A percentile compares a stretch with the other conserved stretches of the same genome.
These are phyloP conservation scores for Drosophila antonietae DNA, from an alignment of 2,888 invertebrate species.

Conservation along the genomic window DNA sequence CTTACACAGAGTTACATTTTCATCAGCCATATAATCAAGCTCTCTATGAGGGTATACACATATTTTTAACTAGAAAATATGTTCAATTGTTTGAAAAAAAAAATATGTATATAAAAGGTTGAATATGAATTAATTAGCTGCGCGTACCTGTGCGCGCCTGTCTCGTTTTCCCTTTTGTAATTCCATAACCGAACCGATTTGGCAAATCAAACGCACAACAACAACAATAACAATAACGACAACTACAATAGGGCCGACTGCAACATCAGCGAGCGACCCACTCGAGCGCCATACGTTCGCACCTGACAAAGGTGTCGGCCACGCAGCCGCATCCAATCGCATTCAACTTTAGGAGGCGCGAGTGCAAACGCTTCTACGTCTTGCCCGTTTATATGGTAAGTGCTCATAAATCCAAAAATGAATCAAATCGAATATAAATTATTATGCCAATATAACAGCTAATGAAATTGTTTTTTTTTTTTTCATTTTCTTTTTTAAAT, in stretches of 20 bases:
- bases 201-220: slow-evolving; percentile 33
- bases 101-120: slow-evolving; percentile 11
- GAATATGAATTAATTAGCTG: slow-evolving; percentile 51
- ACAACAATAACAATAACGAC: slow-evolving; percentile 13
- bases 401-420: slow-evolving; percentile 41
- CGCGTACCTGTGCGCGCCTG: slow-evolving; percentile 38
- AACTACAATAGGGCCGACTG: slow-evolving; percentile 64
- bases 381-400: slow-evolving; percentile 76
- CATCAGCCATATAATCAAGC: neutral
- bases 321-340: slow-evolving; percentile 67
- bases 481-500: too few relatives aligned
- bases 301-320: slow-evolving; percentile 73
- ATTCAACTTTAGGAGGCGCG: slow-evolving; percentile 74
- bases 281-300: slow-evolving; percentile 80
- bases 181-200: slow-evolving; percentile 43
- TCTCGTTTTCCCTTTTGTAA: slow-evolving; percentile 48
- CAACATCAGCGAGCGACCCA: slow-evolving; percentile 76
- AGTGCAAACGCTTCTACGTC: slow-evolving; percentile 76
- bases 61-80: slow-evolving; percentile 28
- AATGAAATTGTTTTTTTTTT: slow-evolving; percentile 1
- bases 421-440: slow-evolving; percentile 20
- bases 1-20: neutral
- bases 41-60: slow-evolving; percentile 12
- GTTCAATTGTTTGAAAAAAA: slow-evolving; percentile 59
- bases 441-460: slow-evolving; percentile 33